Percentiles rank a stretch among this genome's conserved stretches.
Evolutionary conservation across 1,140 invertebrate genomes (phyloP).

Genomic region (Drosophila teissieri): DNA sequence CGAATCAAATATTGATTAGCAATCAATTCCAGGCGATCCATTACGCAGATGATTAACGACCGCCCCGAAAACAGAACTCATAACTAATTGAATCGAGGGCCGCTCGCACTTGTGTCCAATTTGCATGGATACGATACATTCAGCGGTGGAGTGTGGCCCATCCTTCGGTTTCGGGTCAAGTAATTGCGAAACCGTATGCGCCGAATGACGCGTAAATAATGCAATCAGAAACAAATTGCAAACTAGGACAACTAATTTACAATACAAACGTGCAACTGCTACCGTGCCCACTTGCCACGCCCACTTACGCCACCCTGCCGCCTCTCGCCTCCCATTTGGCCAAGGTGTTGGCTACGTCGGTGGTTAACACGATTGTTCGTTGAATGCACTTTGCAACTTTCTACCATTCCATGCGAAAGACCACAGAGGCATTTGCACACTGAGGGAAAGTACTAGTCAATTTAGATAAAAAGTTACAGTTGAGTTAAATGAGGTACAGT

Average conservation of each 20-base stretch:
- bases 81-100: constrained; percentile 37
- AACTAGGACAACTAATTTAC: constrained; percentile 76
- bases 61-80: constrained; percentile 15
- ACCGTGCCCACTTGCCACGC: constrained; percentile 2
- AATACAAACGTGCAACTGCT: constrained; percentile 70
- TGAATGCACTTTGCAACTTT: constrained; percentile 33
- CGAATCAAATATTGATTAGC: constrained; percentile 46
- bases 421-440: neutral
- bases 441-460: neutral
- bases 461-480: too few species aligned
- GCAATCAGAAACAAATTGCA: constrained; percentile 70
- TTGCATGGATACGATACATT: constrained; percentile 22
- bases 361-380: constrained; percentile 40
- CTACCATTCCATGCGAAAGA: neutral
- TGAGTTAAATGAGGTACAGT: too few species aligned
- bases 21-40: constrained; percentile 31
- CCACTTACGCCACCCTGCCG: neutral
- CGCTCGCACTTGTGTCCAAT: constrained; percentile 9
- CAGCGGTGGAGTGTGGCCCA: neutral
- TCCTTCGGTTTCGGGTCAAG: constrained; percentile 45
- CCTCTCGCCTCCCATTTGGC: constrained; percentile 7
- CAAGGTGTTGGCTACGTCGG: constrained; percentile 35
- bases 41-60: constrained; percentile 38
- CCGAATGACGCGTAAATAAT: constrained; percentile 62
- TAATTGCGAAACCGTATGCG: constrained; percentile 47